A percentile compares a stretch with the other conserved stretches of the same genome.
phyloP scores from a whole-genome alignment of 2,113 vertebrate genomes.

The Megaptera novaeangliae region DNA sequence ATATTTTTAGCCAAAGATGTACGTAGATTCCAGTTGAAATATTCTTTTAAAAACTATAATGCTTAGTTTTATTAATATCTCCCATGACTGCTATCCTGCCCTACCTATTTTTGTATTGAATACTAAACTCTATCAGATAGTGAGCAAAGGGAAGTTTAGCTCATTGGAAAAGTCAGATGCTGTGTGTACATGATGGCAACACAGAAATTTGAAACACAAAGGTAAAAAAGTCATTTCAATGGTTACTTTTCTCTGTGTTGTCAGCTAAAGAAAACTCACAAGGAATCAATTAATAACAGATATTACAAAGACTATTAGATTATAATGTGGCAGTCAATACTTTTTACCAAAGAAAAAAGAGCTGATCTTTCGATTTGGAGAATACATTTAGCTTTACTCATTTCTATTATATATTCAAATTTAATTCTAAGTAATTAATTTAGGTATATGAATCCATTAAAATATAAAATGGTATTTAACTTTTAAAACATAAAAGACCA shows the following conservation, averaged over 20 bases:
- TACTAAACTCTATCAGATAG: neutral
- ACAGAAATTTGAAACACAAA: neutral
- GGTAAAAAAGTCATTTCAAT: neutral
- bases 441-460: neutral
- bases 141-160: neutral
- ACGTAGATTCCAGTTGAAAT: neutral
- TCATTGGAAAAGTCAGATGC: neutral
- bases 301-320: neutral
- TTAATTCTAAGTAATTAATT: neutral
- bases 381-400: neutral
- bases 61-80: neutral
- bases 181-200: neutral
- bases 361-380: neutral
- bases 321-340: neutral
- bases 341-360: neutral
- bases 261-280: neutral
- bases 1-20: neutral
- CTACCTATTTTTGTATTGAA: neutral
- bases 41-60: neutral
- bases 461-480: neutral
- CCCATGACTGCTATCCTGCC: neutral
- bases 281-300: neutral
- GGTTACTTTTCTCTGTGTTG: neutral
- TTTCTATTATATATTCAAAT: neutral
- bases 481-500: neutral